Percentiles rank a stretch among this genome's conserved stretches.
These are phyloP conservation scores for Sternarchorhynchus goeldii DNA, from an alignment of 2,797 vertebrate genomes.

Conservation along the genomic window DNA sequence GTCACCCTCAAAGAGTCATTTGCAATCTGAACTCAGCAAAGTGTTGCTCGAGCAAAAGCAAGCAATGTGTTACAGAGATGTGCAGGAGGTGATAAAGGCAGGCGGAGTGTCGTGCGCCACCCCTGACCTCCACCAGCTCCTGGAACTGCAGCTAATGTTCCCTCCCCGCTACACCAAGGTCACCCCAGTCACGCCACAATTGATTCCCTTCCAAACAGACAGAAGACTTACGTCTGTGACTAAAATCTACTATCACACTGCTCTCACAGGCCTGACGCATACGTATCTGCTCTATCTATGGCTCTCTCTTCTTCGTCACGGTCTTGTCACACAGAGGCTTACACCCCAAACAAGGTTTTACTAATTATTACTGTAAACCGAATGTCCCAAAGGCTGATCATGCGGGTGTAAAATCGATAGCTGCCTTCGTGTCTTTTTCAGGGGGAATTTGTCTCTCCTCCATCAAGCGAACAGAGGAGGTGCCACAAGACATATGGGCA, in stretches of 20 bases:
- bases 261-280: not conserved
- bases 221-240: not conserved
- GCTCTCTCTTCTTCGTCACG: too few relatives aligned
- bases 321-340: not conserved
- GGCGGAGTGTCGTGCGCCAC: not conserved
- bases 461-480: not conserved
- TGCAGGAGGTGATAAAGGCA: slow-evolving; percentile 2
- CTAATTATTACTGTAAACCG: slow-evolving; percentile 25
- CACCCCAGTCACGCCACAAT: slow-evolving; percentile 45
- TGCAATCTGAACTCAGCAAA: slow-evolving; percentile 34
- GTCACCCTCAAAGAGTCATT: slow-evolving; percentile 31
- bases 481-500: slow-evolving; percentile 32
- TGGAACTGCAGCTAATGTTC: slow-evolving; percentile 50
- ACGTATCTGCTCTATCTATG: not conserved
- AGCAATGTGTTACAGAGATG: slow-evolving; percentile 36
- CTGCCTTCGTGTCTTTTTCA: slow-evolving; percentile 23
- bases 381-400: slow-evolving; percentile 31
- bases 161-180: slow-evolving; percentile 31
- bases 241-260: not conserved
- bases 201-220: slow-evolving; percentile 61
- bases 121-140: slow-evolving; percentile 27
- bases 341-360: not conserved
- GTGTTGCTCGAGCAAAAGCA: slow-evolving; percentile 25
- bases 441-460: slow-evolving; percentile 23
- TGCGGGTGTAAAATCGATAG: slow-evolving; percentile 39